A percentile compares a stretch with the other conserved stretches of the same genome.
These are phyloP conservation scores for Chitala chitala DNA, from an alignment of 2,113 vertebrate genomes.

Conservation along the genomic window DNA sequence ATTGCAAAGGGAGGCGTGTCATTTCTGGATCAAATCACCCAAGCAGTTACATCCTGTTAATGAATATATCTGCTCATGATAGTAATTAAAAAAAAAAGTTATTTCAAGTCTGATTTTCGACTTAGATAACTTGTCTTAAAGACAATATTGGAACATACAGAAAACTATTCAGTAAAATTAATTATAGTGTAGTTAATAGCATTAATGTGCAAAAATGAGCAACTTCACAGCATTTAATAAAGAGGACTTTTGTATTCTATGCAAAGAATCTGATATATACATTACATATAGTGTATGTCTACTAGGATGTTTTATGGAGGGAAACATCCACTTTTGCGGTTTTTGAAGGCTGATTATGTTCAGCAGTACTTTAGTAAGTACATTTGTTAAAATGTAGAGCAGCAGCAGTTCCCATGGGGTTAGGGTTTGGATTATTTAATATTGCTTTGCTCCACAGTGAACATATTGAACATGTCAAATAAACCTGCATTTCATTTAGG, in stretches of 20 bases:
- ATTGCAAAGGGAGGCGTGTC: constrained; percentile 62
- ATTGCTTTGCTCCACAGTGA: neutral
- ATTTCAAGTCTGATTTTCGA: neutral
- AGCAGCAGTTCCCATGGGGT: neutral
- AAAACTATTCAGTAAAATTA: too few relatives aligned
- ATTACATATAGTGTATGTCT: neutral
- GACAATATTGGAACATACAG: too few relatives aligned
- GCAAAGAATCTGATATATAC: neutral
- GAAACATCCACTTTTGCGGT: neutral
- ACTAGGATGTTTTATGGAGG: neutral
- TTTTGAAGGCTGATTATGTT: neutral
- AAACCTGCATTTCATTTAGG: neutral
- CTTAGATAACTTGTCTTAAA: too few relatives aligned
- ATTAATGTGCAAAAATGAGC: too few relatives aligned
- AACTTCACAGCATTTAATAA: too few relatives aligned
- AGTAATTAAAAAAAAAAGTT: neutral
- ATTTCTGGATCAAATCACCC: constrained; percentile 57
- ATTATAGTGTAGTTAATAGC: too few relatives aligned
- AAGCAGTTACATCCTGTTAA: neutral
- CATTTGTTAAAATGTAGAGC: neutral
- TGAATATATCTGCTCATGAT: too few relatives aligned
- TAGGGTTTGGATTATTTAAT: neutral
- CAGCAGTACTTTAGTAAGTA: neutral
- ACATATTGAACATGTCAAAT: neutral
- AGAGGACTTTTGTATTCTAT: neutral